phyloP scores from a whole-genome alignment of 1,140 invertebrate species.

The Leptoteleia sp. region DNA sequence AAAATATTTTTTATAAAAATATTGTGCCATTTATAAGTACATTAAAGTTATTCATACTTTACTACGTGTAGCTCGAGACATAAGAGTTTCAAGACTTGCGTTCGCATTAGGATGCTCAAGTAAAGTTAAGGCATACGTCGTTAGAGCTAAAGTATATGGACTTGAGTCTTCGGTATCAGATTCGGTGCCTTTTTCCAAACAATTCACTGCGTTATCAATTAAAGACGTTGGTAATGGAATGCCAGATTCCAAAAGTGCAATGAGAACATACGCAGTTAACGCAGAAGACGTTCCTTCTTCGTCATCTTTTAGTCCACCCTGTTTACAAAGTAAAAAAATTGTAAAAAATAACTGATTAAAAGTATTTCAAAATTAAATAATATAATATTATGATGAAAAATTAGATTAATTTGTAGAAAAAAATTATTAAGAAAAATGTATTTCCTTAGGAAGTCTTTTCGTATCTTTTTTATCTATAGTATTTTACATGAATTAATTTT shows the following conservation, averaged over 20 bases:
- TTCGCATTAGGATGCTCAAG: conserved; percentile 78
- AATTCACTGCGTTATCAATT: conserved; percentile 82
- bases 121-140: conserved; percentile 84
- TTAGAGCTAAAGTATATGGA: conserved; percentile 83
- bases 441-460: too few species aligned
- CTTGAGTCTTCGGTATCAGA: conserved; percentile 60
- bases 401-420: too few species aligned
- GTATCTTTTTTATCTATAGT: too few species aligned
- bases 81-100: conserved; percentile 69
- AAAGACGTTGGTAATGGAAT: conserved; percentile 75
- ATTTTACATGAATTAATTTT: not conserved
- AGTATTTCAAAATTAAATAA: conserved; percentile 38
- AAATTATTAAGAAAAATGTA: too few species aligned
- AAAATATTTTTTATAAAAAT: too few species aligned
- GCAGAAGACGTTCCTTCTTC: conserved; percentile 83
- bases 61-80: conserved; percentile 71
- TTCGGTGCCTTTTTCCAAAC: conserved; percentile 79
- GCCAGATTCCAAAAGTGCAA: conserved; percentile 84
- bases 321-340: not conserved
- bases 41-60: too few species aligned
- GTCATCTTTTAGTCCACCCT: conserved; percentile 84
- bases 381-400: conserved; percentile 6
- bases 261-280: conserved; percentile 86
- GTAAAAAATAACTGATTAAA: too few species aligned
- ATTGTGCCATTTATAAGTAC: too few species aligned